Evolutionary conservation across 2,797 vertebrate species (phyloP).

Genomic region (Eidolon dupreanum): DNA sequence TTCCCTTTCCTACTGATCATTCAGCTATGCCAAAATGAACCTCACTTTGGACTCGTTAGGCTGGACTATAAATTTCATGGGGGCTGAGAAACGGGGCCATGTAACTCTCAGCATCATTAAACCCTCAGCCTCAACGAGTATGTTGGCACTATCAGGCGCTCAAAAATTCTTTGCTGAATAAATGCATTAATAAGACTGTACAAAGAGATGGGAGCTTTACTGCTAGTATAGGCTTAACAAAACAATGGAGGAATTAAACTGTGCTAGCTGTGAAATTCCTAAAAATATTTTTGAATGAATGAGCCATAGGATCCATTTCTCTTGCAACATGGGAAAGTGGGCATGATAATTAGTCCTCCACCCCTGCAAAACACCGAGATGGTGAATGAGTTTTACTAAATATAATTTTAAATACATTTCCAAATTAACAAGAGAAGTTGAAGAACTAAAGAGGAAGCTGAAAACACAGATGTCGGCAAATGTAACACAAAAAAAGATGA

Average conservation of each 20-base stretch:
- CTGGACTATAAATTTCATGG: neutral
- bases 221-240: neutral
- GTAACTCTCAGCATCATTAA: neutral
- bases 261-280: neutral
- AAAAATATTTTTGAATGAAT: neutral
- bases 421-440: neutral
- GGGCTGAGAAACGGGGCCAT: fast-evolving
- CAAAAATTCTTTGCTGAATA: neutral
- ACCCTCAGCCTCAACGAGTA: neutral
- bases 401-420: neutral
- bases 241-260: neutral
- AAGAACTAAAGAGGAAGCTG: neutral
- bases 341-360: neutral
- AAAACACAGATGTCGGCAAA: neutral
- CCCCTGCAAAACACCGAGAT: neutral
- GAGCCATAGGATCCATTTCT: neutral
- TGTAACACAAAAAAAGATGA: neutral
- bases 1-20: neutral
- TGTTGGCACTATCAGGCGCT: neutral
- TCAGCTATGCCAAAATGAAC: neutral
- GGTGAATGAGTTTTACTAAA: neutral
- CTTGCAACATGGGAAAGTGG: neutral
- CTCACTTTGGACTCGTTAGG: too few species aligned
- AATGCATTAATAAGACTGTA: neutral
- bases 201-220: neutral